Conservation (phyloP, 2,113 vertebrate species). For the Accipiter virgatus region DNA sequence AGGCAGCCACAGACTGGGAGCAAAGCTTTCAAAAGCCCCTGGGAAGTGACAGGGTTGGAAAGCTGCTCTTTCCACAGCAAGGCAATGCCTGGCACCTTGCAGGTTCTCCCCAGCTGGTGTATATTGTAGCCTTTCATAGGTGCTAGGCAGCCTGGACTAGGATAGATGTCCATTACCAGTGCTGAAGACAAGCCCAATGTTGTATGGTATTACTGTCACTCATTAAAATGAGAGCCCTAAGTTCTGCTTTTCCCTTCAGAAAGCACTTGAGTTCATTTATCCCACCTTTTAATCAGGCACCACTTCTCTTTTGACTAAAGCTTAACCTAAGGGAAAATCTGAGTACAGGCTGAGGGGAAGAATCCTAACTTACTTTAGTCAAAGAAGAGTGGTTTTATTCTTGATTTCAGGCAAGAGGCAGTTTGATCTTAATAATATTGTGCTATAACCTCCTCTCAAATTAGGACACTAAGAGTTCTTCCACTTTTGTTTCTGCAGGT, state of each 20-base stretch:
- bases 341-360: neutral
- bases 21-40: neutral
- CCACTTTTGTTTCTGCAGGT: conserved; percentile 2
- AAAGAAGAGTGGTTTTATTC: neutral
- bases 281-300: conserved; percentile 10
- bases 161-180: neutral
- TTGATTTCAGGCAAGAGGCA: neutral
- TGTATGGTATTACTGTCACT: neutral
- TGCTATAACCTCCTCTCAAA: conserved; percentile 7
- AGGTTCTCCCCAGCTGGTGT: neutral
- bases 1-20: neutral
- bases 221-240: neutral
- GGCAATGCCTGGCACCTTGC: neutral
- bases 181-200: neutral
- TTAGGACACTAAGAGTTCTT: conserved; percentile 1
- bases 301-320: conserved; percentile 16
- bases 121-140: neutral
- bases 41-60: neutral
- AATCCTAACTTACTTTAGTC: neutral
- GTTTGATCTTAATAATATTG: neutral
- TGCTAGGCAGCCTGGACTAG: neutral
- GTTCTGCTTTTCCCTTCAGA: neutral
- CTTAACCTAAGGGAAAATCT: conserved; percentile 9
- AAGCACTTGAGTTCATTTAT: neutral
- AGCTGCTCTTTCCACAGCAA: neutral